A percentile compares a stretch with the other conserved stretches of the same genome.
Evolutionary conservation across 2,888 invertebrate species (phyloP).

Genomic region (Drosophila infuscata): DNA sequence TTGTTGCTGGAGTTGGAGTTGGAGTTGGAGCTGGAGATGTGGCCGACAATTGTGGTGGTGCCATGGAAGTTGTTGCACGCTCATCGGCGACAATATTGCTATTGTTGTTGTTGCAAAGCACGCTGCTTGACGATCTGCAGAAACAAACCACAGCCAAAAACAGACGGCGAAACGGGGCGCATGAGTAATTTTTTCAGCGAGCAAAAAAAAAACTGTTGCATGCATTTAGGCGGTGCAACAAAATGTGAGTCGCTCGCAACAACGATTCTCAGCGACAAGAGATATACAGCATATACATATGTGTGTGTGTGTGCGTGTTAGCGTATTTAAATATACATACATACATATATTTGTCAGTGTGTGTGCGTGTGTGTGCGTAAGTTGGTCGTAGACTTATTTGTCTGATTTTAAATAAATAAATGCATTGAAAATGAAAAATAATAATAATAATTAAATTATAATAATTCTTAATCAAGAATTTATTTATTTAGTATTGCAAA

Average conservation of each 20-base stretch:
- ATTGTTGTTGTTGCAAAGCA: conserved; percentile 54
- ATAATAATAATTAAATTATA: too few relatives aligned
- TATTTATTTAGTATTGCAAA: not conserved
- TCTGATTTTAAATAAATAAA: not conserved
- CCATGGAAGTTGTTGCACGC: conserved; percentile 79
- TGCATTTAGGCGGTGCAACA: conserved; percentile 43
- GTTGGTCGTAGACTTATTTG: not conserved
- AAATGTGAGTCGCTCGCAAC: not conserved
- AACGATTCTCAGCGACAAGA: not conserved
- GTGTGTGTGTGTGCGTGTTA: not conserved
- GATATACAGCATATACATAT: not conserved
- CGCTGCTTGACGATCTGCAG: conserved; percentile 83
- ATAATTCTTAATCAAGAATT: not conserved
- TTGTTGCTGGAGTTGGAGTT: conserved; percentile 13
- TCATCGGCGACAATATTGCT: conserved; percentile 55
- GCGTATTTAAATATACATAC: not conserved
- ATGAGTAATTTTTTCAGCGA: conserved; percentile 34
- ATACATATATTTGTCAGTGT: not conserved
- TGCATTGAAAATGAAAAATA: not conserved
- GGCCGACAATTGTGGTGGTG: conserved; percentile 82
- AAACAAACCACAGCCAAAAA: conserved; percentile 21
- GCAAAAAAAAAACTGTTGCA: conserved; percentile 46
- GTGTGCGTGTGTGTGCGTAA: not conserved
- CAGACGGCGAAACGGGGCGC: conserved; percentile 34
- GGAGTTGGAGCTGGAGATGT: conserved; percentile 52